Base-by-base conservation (phyloP, 2,888 invertebrate species). In the Tortricodes alternella region DNA sequence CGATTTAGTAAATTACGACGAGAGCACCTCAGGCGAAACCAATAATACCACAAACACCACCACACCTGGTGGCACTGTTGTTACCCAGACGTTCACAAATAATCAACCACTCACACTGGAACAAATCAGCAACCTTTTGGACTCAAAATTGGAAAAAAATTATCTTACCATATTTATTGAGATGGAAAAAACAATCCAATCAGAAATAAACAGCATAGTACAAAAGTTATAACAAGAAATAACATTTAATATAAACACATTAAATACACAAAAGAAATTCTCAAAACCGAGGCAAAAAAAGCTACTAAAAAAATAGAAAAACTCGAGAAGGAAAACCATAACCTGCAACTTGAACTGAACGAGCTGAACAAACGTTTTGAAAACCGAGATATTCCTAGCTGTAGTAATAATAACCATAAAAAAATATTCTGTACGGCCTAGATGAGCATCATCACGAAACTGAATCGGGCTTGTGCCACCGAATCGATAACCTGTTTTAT, bases 161-260 rank as follows among this genome's bases (percentile, higher is more conserved):
- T 16, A 35, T 7, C 15, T 6, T 6, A 8, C 7, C 6, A 15
- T 35, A 35, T 16, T 35, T 16, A 6, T 6, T 6, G 27, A 27
- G 8, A 27, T 27, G 27, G 8, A 27, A 27, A 27, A 27, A 3
- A 2, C 8, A 27, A 3, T 27, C 2, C 27, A 27, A 9, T 6
- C 7, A 6, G 8, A 27, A 27, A 27, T 27, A 27, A 6, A 27
- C 8, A 27, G 5, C 3, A 8, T 27, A 27, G n/a, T 27, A 27
- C 27, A 27, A 9, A 27, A 27, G 8, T 6, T 27, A 2, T 9
- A 6, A 27, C 27, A 27, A 8, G 27, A 27, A 27, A 27, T 27
- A 2, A 8, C 27, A 27, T 8, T 9, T 2, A 27, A 27, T 9
- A 27, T 27, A 6, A 27, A 6, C 8, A 73, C 37, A 72, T 46